Evolutionary conservation across 2,888 invertebrate genomes (phyloP), one percentile per base, ranked within the genome.

Genomic region (Oxytorus armatus): DNA sequence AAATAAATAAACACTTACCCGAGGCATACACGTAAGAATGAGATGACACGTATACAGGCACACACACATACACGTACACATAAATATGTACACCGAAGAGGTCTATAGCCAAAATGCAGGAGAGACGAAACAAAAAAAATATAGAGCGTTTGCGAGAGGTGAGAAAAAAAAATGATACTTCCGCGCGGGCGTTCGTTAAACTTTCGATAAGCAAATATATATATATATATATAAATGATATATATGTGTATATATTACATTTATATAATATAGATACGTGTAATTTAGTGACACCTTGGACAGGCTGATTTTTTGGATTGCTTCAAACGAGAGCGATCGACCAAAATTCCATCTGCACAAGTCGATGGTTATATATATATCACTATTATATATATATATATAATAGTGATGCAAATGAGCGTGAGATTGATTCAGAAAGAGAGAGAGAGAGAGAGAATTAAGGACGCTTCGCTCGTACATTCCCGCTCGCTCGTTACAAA

Each of bases 161-260:
- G 49, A 11, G 47, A 51, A 68, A 51, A 63, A 42, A 69, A 61
- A 66, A 63, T 44, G 29, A 57, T 74, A 85, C 81, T 83, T 85
- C 81, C 82, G 83, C 83, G 82, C 70, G 80, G 82, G 85, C 82
- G 84, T 86, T 86, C 81, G 83, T 85, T 87, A 78, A 83, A 87
- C 85, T 87, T 87, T 87, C 87, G 86, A 85, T 83, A 85, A 81
- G 85, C 83, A n/a, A n/a, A n/a, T n/a, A 21, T 57, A 33, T 57
- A 18, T 57, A 23, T 36, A 25, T 61, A 70, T 33, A 76, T 69
- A 70, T 79, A 21, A 23, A 42, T 44, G 47, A 70, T 70, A 66
- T 44, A 39, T 29, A 70, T 53, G 69, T 57, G 39, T 39, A 36
- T n/a, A n/a, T n/a, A n/a, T n/a, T n/a, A n/a, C n/a, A n/a, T n/a